phyloP scores from a whole-genome alignment of 2,888 invertebrate species.

The Pachymerium ferrugineum region DNA sequence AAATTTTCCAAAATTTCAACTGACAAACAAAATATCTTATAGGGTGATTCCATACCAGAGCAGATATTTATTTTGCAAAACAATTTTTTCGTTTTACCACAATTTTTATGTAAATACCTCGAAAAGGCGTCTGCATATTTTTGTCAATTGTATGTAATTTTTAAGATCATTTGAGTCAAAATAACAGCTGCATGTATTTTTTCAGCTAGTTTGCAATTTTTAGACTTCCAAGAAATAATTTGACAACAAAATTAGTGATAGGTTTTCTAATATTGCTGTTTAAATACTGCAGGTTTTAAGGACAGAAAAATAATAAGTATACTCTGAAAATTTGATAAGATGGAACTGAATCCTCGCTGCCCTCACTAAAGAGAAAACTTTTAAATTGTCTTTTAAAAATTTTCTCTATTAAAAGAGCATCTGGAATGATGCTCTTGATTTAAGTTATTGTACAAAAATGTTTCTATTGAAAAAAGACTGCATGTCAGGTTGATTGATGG shows the following conservation, averaged over 20 bases:
- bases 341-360: constrained; percentile 17
- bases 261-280: neutral
- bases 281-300: constrained; percentile 7
- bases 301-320: neutral
- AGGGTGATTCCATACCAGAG: neutral
- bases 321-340: neutral
- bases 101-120: constrained; percentile 24
- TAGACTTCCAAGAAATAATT: constrained; percentile 20
- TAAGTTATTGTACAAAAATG: constrained; percentile 12
- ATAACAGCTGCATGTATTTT: constrained; percentile 16
- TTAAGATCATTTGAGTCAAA: neutral
- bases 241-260: constrained; percentile 5
- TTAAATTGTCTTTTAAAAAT: neutral
- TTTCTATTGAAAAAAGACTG: constrained; percentile 16
- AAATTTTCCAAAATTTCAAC: no score
- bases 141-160: constrained; percentile 23
- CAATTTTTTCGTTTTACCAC: constrained; percentile 7
- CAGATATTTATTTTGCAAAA: constrained; percentile 2
- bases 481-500: constrained; percentile 11
- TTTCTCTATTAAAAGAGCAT: constrained; percentile 1
- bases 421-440: neutral
- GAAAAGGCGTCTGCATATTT: constrained; percentile 4
- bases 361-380: neutral
- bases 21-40: neutral
- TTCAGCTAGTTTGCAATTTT: constrained; percentile 19